These are phyloP conservation scores for Microplitis demolitor DNA, from an alignment of 1,140 invertebrate genomes.

Conservation along the genomic window DNA sequence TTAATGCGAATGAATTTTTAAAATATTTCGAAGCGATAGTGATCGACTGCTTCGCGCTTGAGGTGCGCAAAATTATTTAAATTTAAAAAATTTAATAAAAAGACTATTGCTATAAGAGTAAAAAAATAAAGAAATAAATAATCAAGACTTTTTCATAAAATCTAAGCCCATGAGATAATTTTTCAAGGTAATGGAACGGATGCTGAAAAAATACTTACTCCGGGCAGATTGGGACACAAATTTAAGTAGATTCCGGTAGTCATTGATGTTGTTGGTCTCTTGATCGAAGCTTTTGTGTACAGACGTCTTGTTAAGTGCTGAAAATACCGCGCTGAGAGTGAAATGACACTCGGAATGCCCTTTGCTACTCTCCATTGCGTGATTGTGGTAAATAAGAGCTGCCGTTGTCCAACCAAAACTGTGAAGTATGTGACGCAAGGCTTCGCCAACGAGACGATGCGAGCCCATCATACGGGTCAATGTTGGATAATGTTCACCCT, in stretches of 20 bases:
- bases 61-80: no score
- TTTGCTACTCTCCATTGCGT: conserved; percentile 60
- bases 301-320: conserved; percentile 65
- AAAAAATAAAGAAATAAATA: no score
- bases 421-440: conserved; percentile 70
- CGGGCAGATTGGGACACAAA: conserved; percentile 71
- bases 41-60: no score
- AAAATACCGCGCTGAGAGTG: conserved; percentile 72
- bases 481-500: conserved; percentile 72
- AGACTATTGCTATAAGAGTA: no score
- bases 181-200: no score
- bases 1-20: no score
- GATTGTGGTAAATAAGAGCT: conserved; percentile 75
- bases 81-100: no score
- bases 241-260: conserved; percentile 69
- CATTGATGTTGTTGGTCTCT: conserved; percentile 54
- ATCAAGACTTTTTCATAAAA: no score
- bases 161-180: no score
- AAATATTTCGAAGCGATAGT: no score
- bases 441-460: conserved; percentile 75
- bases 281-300: conserved; percentile 71
- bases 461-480: conserved; percentile 87
- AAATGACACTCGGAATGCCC: conserved; percentile 78
- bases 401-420: conserved; percentile 75
- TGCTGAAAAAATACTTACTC: conserved; percentile 70